phyloP scores from a whole-genome alignment of 2,797 vertebrate species.

The Sebastes goodei region DNA sequence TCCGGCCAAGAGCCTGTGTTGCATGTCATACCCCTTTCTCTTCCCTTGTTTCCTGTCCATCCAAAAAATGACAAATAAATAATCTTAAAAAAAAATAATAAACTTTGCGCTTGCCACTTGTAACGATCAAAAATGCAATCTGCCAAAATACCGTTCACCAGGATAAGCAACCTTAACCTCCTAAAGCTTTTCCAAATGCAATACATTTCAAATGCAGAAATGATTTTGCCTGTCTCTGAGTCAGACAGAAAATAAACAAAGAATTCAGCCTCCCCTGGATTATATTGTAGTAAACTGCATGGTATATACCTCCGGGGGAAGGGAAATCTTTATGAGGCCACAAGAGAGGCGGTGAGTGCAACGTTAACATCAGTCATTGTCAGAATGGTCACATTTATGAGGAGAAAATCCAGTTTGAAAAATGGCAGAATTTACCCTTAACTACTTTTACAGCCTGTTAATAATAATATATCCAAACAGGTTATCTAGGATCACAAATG shows the following conservation, averaged over 20 bases:
- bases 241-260: constrained; percentile 3
- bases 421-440: neutral
- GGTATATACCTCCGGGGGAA: neutral
- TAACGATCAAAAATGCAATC: neutral
- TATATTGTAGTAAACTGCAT: neutral
- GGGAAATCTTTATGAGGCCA: constrained; percentile 7
- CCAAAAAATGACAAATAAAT: neutral
- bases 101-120: neutral
- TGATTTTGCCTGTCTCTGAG: neutral
- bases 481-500: neutral
- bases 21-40: neutral
- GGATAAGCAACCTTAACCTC: neutral
- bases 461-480: neutral
- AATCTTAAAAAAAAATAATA: neutral
- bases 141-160: neutral
- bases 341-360: neutral
- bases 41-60: neutral
- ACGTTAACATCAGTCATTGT: neutral
- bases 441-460: neutral
- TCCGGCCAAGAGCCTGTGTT: neutral
- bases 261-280: neutral
- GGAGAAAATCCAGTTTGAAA: neutral
- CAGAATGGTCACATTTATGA: neutral
- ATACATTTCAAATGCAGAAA: neutral
- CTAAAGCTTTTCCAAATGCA: neutral